These are phyloP conservation scores for Leucoraja erinaceus DNA, from an alignment of 2,113 vertebrate genomes.

Conservation along the genomic window DNA sequence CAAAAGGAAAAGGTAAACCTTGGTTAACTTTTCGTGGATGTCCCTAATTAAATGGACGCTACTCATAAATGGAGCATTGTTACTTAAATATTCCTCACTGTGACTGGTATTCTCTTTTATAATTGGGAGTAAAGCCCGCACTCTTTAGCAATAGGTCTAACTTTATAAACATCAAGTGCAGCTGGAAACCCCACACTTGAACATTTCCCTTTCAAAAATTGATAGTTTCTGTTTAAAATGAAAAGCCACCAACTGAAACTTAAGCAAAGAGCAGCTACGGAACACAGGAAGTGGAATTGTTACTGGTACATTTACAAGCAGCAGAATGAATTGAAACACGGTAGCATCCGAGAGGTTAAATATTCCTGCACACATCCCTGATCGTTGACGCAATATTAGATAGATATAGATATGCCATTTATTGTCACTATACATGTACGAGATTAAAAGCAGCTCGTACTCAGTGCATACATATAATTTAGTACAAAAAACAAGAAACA, in stretches of 20 bases:
- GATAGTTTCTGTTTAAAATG: too few species aligned
- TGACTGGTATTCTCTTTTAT: neutral
- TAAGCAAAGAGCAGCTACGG: too few species aligned
- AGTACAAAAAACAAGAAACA: too few species aligned
- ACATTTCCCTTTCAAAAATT: neutral
- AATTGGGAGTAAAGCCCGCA: neutral
- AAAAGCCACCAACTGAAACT: neutral
- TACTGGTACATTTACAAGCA: neutral
- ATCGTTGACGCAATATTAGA: neutral
- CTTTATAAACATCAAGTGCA: neutral
- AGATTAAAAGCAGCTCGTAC: too few species aligned
- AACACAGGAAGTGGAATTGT: neutral
- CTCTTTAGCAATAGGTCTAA: neutral
- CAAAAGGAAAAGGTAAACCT: neutral
- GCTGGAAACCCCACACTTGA: neutral
- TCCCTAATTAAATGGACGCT: neutral
- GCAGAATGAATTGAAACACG: neutral
- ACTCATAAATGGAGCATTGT: neutral
- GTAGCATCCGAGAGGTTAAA: neutral
- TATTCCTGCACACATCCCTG: neutral
- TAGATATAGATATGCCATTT: too few species aligned
- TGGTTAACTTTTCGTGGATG: neutral
- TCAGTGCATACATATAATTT: too few species aligned
- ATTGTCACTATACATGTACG: too few species aligned
- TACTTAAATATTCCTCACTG: neutral